Percentiles rank a stretch among this genome's conserved stretches.
Conservation (phyloP, 2,888 invertebrate species). For the Helicoverpa assulta region DNA sequence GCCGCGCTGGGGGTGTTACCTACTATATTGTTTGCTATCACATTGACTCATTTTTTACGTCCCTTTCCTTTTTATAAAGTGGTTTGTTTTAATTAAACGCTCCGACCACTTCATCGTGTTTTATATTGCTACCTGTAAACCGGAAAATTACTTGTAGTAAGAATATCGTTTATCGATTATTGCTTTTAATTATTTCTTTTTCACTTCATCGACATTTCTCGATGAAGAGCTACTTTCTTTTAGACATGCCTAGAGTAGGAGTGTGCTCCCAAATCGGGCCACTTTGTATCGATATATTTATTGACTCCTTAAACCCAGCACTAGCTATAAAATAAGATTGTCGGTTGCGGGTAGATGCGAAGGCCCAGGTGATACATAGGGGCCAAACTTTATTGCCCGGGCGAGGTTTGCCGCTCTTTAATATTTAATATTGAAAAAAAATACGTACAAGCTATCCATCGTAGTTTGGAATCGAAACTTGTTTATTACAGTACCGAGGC, state of each 20-base stretch:
- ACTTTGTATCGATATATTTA: constrained; percentile 62
- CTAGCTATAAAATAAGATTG: constrained; percentile 85
- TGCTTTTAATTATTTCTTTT: too few relatives aligned
- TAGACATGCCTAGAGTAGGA: background rate
- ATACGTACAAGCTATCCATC: constrained; percentile 76
- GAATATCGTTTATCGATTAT: constrained; percentile 19
- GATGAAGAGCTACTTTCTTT: background rate
- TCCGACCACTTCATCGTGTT: background rate
- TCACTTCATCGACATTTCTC: too few relatives aligned
- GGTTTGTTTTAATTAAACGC: constrained; percentile 20
- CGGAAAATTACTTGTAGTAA: constrained; percentile 2
- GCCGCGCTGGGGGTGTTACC: constrained; percentile 62
- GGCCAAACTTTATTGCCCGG: constrained; percentile 84
- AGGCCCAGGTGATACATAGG: constrained; percentile 86
- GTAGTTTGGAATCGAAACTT: constrained; percentile 76
- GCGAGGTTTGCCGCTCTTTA: constrained; percentile 86
- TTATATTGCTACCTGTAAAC: constrained; percentile 18
- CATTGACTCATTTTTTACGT: constrained; percentile 12
- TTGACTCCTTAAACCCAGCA: constrained; percentile 65
- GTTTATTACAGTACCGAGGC: constrained; percentile 72
- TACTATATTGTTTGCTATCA: constrained; percentile 23
- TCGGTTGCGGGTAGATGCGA: constrained; percentile 76
- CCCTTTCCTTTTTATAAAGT: constrained; percentile 16
- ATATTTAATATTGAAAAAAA: constrained; percentile 87
- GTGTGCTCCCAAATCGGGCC: background rate